Evolutionary conservation across 1,140 invertebrate species (phyloP), one percentile per base, ranked within the genome.

Genomic region (Agrilus planipennis): DNA sequence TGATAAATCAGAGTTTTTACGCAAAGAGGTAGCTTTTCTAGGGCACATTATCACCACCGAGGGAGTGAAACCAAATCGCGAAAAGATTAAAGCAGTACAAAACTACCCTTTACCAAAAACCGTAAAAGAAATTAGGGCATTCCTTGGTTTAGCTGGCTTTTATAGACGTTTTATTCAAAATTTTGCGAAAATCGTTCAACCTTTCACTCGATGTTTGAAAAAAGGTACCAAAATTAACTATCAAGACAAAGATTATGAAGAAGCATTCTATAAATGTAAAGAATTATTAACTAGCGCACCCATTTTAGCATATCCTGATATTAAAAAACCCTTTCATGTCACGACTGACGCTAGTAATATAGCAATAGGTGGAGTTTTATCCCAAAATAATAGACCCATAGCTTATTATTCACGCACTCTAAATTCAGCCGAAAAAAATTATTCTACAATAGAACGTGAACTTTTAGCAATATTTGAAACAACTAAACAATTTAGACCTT

Each of bases 391-490:
- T 5, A 29, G 15, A n/a, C 28, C 28, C 3, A 29, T 29, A 5
- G 28, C 4, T 3, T 29, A 29, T n/a, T 4, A 4, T 29, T 29
- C 21, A 22, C 11, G 22, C 10, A 39, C 37, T 4, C 12, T 16
- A 14, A 28, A 41, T 14, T 9, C 4, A 18, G 17, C 27, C 7
- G 70, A 75, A 51, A 41, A 31, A 64, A 66, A 15, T 71, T 67
- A 29, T 39, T 45, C 39, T 1, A 52, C 52, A 6, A 64, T 61
- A 1, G 65, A 73, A 47, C 48, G 54, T 35, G 69, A 71, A 55
- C 58, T 58, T 28, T 44, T 71, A 17, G 61, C 61, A 0, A 52
- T 70, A 9, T 28, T 71, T 1, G 48, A 48, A 39, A 55, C 54
- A 4, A 46, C 69, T 2, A 46, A 63, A 39, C 53, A 64, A 29